Conservation (phyloP, 1,140 invertebrate genomes). For the Eciton burchellii region DNA sequence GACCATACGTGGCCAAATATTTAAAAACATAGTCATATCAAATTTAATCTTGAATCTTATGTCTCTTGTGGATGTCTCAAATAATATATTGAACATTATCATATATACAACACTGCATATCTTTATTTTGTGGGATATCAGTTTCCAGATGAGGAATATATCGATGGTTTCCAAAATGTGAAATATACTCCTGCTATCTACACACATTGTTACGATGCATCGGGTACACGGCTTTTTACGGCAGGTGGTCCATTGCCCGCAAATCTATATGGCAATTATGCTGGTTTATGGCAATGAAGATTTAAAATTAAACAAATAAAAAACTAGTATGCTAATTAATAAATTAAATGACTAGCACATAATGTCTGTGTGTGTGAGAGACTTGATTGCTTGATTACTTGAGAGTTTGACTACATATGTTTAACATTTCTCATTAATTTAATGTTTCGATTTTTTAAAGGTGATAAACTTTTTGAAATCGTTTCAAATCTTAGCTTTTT, state of each 20-base stretch:
- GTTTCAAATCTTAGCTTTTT: not conserved
- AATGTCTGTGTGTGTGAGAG: conserved; percentile 56
- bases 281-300: conserved; percentile 89
- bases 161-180: conserved; percentile 92
- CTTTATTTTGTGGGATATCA: conserved; percentile 77
- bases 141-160: conserved; percentile 93
- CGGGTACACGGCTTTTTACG: conserved; percentile 95
- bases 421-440: conserved; percentile 36
- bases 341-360: conserved; percentile 61
- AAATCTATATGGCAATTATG: conserved; percentile 93
- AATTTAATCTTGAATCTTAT: conserved; percentile 5
- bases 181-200: conserved; percentile 97
- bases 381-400: conserved; percentile 17
- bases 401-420: conserved; percentile 1
- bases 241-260: conserved; percentile 97
- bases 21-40: not conserved
- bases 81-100: conserved; percentile 9
- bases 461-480: conserved; percentile 5
- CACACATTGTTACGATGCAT: conserved; percentile 97
- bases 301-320: conserved; percentile 54
- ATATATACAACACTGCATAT: conserved; percentile 28
- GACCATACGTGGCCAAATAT: not conserved
- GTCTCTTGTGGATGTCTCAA: not conserved
- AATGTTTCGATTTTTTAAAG: not conserved
- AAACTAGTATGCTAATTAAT: conserved; percentile 57